Base-by-base conservation (phyloP, 2,888 invertebrate species). In the Xylota sylvarum region DNA sequence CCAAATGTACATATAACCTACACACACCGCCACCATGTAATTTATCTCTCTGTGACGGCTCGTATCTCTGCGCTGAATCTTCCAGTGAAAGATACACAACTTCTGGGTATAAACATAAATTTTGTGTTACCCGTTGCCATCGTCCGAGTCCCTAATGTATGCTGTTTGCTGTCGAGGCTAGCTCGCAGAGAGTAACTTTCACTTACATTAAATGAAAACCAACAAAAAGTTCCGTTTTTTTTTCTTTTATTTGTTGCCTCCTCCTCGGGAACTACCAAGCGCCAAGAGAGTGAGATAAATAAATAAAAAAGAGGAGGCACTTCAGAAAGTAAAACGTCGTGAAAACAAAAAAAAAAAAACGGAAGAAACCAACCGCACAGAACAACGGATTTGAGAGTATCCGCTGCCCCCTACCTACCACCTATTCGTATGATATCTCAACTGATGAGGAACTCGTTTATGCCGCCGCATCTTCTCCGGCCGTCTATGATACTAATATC, bases 171-270 rank as follows among this genome's bases (percentile, higher is more conserved):
- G 46, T 7, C 23, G 0, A 12, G 43, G 32, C 23, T 56, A 64
- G 56, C 74, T 60, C 23, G 32, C 76, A 62, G 46, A 72, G 65
- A 80, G 85, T 85, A 91, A 91, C 91, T 91, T 91, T 91, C 91
- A 91, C 91, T 91, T 90, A 88, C 88, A 88, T 88, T 89, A 88
- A 89, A 89, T 88, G 87, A 60, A 84, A 89, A 87, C 62, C 83
- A 87, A 76, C 78, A 77, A 83, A 85, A 85, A 87, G 77, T 85
- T 78, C 81, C 56, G 87, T 88, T 88, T 77, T 73, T 76, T 78
- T 72, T 78, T 27, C 6, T 86, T 85, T 81, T 88, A 70, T 84
- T 87, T 79, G n/a, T 19, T 60, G 55, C 62, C 79, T 74, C 80
- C 62, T 72, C 40, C 35, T 55, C 55, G 43, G 65, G 40, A 65